Base-by-base conservation (phyloP, 2,113 vertebrate genomes). In the Calidris pygmaea region DNA sequence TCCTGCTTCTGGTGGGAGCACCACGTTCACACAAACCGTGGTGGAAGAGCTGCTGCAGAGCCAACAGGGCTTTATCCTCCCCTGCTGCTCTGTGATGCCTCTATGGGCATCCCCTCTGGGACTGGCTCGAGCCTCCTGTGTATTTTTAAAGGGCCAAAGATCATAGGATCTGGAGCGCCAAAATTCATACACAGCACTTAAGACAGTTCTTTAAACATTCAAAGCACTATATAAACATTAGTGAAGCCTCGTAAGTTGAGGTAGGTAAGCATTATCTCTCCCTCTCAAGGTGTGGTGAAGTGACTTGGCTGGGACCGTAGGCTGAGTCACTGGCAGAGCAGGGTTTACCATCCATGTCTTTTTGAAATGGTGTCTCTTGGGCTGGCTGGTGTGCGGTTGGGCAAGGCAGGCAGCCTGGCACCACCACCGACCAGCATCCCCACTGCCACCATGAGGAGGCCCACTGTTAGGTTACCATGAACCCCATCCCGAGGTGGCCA, bases 231-330 rank as follows among this genome's bases (percentile, higher is more conserved):
- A 91, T 95, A 92, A 96, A 95, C 87, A 90, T 93, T 71, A 94
- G 77, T 26, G 75, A 95, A 96, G 86, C 70, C 72, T 97, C 91
- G 24, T 71, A 92, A 96, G 82, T 60, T 77, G 94, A 96, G 75
- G 93, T 9, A 95, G 90, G 95, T 82, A 83, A 72, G 75, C 72
- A 96, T 92, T 95, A 89, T 89, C 96, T 84, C 81, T 96, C 74
- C 80, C 47, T 92, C 74, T 92, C 78, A 73, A 97, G 94, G 96
- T 95, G 92, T 92, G 95, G 95, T 92, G 22, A 93, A 70, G 90
- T 4, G 45, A 82, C 89, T 87, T 91, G 89, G 89, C 76, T 39
- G 71, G 89, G 79, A 86, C 91, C 1, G 0, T 19, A 60, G 83
- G 53, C 52, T 95, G 93, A 96, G 91, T 96, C 86, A 96, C 91